Evolutionary conservation across 2,888 invertebrate species (phyloP).

Genomic region (Apamea anceps): DNA sequence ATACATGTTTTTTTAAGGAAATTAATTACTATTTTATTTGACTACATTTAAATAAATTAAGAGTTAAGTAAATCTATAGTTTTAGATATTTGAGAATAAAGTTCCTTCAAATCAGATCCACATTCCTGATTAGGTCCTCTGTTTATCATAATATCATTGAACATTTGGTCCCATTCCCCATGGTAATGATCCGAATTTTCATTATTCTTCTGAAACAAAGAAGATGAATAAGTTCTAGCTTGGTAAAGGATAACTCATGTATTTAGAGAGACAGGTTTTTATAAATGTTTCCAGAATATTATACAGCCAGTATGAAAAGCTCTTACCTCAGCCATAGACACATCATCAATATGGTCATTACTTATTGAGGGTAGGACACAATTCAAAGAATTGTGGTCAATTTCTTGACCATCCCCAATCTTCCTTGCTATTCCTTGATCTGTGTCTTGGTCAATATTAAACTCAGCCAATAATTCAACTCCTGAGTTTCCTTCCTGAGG

Average conservation of each 20-base stretch:
- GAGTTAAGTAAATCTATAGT: conserved; percentile 87
- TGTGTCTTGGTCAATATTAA: conserved; percentile 81
- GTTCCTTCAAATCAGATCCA: conserved; percentile 85
- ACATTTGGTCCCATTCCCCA: conserved; percentile 88
- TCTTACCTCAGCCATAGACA: conserved; percentile 80
- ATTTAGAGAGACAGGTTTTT: too few relatives aligned
- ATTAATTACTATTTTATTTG: conserved; percentile 55
- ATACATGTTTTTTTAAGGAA: conserved; percentile 78
- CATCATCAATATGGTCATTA: conserved; percentile 84
- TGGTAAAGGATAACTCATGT: neutral
- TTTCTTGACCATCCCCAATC: conserved; percentile 69
- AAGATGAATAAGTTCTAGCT: neutral
- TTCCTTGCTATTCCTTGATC: conserved; percentile 77
- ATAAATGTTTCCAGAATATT: neutral
- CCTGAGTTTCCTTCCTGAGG: conserved; percentile 73
- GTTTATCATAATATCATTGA: conserved; percentile 84
- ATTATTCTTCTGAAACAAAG: conserved; percentile 76
- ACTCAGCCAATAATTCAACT: conserved; percentile 83
- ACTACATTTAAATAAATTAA: conserved; percentile 58
- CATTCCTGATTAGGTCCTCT: conserved; percentile 82
- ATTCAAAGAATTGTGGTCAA: conserved; percentile 80
- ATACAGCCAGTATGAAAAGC: neutral
- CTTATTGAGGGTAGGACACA: conserved; percentile 87
- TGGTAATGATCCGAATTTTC: conserved; percentile 81
- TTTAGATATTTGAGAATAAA: conserved; percentile 87